Evolutionary conservation across 2,113 vertebrate genomes (phyloP), one percentile per base, ranked within the genome.

Genomic region (Trochalopteron elliotii): DNA sequence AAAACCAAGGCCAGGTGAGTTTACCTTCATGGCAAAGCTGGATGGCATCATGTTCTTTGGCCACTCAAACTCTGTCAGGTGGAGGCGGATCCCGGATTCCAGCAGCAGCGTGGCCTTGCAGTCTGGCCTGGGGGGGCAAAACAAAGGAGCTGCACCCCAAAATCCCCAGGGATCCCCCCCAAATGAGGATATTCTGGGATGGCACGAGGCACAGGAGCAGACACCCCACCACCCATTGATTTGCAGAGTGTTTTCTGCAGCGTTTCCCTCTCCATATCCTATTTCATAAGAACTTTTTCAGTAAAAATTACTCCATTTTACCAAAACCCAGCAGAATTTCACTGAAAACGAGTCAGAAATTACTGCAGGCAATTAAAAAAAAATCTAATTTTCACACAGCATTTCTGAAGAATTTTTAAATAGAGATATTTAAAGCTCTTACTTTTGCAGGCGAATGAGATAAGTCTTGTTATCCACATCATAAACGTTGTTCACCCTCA

Each of bases 401-500:
- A 85, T 12, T 40, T 5, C 7, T 2, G 27, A 45, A 59, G 75
- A 30, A 35, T 40, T 37, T 15, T 22, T 4, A 45, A 40, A 20
- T 1, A 40, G 67, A 88, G 61, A 3, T 3, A 31, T 5, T 31
- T 5, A 10, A 19, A 42, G 35, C 25, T 75, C 99, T 99, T 98
- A 99, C 99, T 99, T 99, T 76, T 99, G 99, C 28, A 99, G 98
- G 42, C 99, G 99, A 91, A 99, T 99, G 82, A 99, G 99, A 42
- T 99, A 99, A 0, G 99, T 99, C 98, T 99, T 99, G 68, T 97
- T 99, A 97, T 99, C 99, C 97, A 99, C 99, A 97, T 99, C 99
- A 52, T 99, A 99, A 71, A 99, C 98, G 83, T 99, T 99, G 98
- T 99, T 97, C 24, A 99, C 99, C 96, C 99, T 98, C 99, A 99